These are phyloP conservation scores for Bathynomus jamesi DNA, from an alignment of 1,140 invertebrate genomes.

Conservation along the genomic window DNA sequence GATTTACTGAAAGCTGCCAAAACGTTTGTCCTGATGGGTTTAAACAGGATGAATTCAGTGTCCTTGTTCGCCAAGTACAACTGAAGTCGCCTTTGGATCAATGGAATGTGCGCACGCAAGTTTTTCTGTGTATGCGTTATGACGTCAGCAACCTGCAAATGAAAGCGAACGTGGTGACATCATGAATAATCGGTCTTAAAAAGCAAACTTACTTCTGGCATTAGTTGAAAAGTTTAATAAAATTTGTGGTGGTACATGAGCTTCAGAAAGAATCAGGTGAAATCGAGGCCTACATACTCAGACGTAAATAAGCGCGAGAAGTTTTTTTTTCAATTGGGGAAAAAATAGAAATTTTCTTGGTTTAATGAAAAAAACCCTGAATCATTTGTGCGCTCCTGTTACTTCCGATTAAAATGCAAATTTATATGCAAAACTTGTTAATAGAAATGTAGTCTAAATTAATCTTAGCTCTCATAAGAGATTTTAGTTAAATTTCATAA, in stretches of 20 bases:
- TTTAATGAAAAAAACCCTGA: too few species aligned
- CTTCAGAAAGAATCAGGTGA: neutral
- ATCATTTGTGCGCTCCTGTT: too few species aligned
- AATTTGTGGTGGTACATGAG: neutral
- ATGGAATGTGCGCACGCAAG: constrained; percentile 50
- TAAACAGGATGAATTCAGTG: constrained; percentile 90
- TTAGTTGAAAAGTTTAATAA: neutral
- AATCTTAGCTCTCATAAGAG: too few species aligned
- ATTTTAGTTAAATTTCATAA: too few species aligned
- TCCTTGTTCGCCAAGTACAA: constrained; percentile 92
- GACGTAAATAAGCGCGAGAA: neutral
- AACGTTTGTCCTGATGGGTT: constrained; percentile 75
- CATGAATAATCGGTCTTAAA: neutral
- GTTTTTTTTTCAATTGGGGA: too few species aligned
- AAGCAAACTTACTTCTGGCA: neutral
- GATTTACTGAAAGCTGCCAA: constrained; percentile 76
- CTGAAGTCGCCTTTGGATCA: constrained; percentile 78
- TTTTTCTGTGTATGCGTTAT: constrained; percentile 24
- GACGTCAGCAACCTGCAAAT: constrained; percentile 22
- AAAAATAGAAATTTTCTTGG: too few species aligned
- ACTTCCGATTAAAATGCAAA: too few species aligned
- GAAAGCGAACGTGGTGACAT: constrained; percentile 4
- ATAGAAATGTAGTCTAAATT: too few species aligned
- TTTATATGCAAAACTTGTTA: too few species aligned
- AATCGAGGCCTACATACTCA: neutral